These are phyloP conservation scores for Crossoptilon crossoptilon DNA, from an alignment of 2,797 vertebrate genomes.

Conservation along the genomic window DNA sequence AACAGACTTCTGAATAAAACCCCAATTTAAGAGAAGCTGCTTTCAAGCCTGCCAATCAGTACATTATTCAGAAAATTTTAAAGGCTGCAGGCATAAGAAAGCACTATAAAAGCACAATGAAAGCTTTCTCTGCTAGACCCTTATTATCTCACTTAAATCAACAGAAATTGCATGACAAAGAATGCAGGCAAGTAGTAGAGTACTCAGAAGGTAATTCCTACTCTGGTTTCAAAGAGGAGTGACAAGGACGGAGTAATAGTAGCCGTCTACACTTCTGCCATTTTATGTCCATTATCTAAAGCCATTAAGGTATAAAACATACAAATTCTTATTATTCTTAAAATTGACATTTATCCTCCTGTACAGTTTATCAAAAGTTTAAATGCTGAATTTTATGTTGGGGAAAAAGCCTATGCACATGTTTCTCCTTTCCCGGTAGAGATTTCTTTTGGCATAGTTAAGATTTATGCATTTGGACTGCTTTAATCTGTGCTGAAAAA, in stretches of 20 bases:
- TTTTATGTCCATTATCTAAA: background rate
- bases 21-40: background rate
- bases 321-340: background rate
- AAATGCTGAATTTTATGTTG: background rate
- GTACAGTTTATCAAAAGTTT: background rate
- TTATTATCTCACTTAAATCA: background rate
- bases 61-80: conserved; percentile 10
- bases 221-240: background rate
- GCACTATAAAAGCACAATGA: background rate
- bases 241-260: background rate
- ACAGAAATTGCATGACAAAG: background rate
- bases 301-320: background rate
- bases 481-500: conserved; percentile 13
- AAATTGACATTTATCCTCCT: background rate
- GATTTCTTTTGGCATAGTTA: background rate
- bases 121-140: background rate
- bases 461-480: background rate
- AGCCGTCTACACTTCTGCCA: background rate
- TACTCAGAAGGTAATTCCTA: background rate
- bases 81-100: background rate
- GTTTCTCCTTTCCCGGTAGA: background rate
- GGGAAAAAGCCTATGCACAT: background rate
- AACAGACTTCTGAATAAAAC: conserved; percentile 4
- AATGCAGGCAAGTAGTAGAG: background rate
- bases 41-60: background rate